A percentile compares a stretch with the other conserved stretches of the same genome.
Conservation (phyloP, 2,113 vertebrate species). For the Anser cygnoides region DNA sequence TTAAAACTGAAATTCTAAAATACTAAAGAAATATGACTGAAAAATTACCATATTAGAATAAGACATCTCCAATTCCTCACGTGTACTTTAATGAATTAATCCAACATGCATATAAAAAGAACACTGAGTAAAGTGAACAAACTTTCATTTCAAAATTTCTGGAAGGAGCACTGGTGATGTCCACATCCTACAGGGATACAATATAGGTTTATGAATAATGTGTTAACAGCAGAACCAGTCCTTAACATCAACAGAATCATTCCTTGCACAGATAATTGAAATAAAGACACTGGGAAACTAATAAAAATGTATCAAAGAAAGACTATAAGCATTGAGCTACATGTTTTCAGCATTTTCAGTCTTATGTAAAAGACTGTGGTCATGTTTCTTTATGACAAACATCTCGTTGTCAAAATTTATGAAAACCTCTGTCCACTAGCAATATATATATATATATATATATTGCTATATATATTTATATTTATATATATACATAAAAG, state of each 20-base stretch:
- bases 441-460: too few relatives aligned
- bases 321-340: neutral
- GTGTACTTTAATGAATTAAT: neutral
- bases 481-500: neutral
- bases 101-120: neutral
- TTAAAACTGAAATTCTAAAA: neutral
- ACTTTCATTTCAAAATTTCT: neutral
- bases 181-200: neutral
- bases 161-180: neutral
- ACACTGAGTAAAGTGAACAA: fast-evolving
- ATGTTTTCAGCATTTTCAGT: neutral
- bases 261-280: neutral
- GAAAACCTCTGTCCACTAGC: neutral
- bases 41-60: neutral
- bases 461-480: neutral
- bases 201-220: neutral
- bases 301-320: neutral
- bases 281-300: neutral
- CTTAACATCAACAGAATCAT: neutral
- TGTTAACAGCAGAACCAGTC: neutral
- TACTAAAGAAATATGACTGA: neutral
- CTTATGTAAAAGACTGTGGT: neutral
- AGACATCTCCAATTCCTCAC: neutral
- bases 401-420: neutral
- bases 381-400: neutral